phyloP scores from a whole-genome alignment of 2,888 invertebrate genomes.

The Adelphocoris suturalis region DNA sequence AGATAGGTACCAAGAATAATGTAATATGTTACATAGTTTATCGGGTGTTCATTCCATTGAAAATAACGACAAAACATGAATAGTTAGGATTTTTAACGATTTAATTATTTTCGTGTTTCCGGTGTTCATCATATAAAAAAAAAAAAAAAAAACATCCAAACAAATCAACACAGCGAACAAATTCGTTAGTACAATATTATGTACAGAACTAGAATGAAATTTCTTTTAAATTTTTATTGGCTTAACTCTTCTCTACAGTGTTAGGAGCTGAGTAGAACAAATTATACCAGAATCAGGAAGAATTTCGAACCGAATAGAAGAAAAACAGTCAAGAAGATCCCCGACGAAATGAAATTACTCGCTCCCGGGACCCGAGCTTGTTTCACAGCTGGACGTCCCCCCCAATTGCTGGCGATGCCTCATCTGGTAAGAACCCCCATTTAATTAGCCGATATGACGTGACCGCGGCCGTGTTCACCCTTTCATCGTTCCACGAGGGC shows the following conservation, averaged over 20 bases:
- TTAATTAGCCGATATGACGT: slow-evolving; percentile 25
- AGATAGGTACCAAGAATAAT: too few species aligned
- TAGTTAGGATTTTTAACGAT: too few species aligned
- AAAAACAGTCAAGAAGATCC: not conserved
- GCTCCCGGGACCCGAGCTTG: not conserved
- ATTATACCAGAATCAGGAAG: not conserved
- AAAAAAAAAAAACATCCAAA: too few species aligned
- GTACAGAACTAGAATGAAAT: too few species aligned
- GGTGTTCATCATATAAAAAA: too few species aligned
- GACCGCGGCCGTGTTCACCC: slow-evolving; percentile 19
- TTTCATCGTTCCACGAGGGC: not conserved
- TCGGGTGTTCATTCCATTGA: too few species aligned
- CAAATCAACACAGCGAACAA: too few species aligned
- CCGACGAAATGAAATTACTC: slow-evolving; percentile 6
- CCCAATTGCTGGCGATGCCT: not conserved
- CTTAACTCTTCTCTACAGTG: not conserved
- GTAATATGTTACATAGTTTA: too few species aligned
- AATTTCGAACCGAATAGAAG: not conserved
- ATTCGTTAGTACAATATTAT: too few species aligned
- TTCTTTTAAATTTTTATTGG: not conserved
- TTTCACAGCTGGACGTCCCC: not conserved
- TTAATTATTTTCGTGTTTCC: too few species aligned
- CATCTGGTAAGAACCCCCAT: not conserved
- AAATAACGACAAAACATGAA: too few species aligned
- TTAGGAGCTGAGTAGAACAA: not conserved